phyloP scores from a whole-genome alignment of 2,797 vertebrate genomes.

The Somateria mollissima region DNA sequence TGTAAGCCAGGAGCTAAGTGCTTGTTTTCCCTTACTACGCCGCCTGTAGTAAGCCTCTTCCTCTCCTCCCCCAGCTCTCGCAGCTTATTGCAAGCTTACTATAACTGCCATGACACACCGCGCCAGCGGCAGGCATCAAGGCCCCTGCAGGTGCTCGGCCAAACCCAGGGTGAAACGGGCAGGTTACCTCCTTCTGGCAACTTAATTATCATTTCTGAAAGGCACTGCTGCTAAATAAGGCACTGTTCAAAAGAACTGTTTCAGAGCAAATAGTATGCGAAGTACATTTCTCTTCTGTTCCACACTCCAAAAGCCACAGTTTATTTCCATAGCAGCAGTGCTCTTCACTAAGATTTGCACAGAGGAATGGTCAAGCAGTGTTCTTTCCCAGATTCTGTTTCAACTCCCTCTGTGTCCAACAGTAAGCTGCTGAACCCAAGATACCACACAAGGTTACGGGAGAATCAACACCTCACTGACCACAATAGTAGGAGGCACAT shows the following conservation, averaged over 20 bases:
- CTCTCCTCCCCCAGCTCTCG: background rate
- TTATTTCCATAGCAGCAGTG: background rate
- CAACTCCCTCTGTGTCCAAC: background rate
- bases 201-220: background rate
- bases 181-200: background rate
- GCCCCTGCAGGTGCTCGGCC: background rate
- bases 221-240: background rate
- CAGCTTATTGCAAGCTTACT: background rate
- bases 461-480: background rate
- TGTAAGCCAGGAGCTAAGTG: background rate
- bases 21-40: background rate
- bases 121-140: accelerated
- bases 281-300: background rate
- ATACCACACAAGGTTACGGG: accelerated
- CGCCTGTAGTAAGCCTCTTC: background rate
- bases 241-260: background rate
- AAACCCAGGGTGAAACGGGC: background rate
- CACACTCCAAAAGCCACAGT: background rate
- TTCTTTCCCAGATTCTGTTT: background rate
- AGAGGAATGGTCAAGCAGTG: accelerated
- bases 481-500: background rate
- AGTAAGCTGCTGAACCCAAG: background rate
- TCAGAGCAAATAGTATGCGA: background rate
- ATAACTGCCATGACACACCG: background rate
- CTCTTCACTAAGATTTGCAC: no score